phyloP scores from a whole-genome alignment of 2,113 vertebrate species.

The Bettongia penicillata region DNA sequence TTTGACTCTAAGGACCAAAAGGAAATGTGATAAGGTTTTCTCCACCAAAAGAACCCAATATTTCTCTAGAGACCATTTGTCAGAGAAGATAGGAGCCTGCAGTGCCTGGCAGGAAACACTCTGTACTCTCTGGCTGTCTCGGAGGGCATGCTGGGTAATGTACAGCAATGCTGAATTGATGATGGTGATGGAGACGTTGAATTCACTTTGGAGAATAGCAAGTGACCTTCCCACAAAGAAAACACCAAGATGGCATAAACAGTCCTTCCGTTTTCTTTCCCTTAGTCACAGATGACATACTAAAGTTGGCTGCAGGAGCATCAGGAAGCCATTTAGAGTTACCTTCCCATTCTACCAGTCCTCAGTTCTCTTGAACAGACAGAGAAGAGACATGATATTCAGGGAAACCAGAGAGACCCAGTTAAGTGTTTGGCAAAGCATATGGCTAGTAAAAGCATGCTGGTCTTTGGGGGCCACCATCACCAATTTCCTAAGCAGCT shows the following conservation, averaged over 20 bases:
- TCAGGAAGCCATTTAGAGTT: not conserved
- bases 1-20: not conserved
- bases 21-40: not conserved
- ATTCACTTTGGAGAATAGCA: not conserved
- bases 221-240: not conserved
- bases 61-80: not conserved
- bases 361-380: not conserved
- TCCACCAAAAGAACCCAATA: not conserved
- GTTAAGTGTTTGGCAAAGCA: not conserved
- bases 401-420: not conserved
- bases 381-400: not conserved
- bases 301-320: not conserved
- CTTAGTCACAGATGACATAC: not conserved
- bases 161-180: not conserved
- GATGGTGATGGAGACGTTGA: not conserved
- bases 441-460: not conserved
- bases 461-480: not conserved
- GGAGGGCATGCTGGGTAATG: not conserved
- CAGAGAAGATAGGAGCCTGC: not conserved
- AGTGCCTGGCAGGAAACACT: not conserved
- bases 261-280: not conserved
- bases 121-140: not conserved
- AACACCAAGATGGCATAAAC: not conserved
- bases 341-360: not conserved
- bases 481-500: not conserved